phyloP scores from a whole-genome alignment of 2,888 invertebrate genomes.

The Machimus atricapillus region DNA sequence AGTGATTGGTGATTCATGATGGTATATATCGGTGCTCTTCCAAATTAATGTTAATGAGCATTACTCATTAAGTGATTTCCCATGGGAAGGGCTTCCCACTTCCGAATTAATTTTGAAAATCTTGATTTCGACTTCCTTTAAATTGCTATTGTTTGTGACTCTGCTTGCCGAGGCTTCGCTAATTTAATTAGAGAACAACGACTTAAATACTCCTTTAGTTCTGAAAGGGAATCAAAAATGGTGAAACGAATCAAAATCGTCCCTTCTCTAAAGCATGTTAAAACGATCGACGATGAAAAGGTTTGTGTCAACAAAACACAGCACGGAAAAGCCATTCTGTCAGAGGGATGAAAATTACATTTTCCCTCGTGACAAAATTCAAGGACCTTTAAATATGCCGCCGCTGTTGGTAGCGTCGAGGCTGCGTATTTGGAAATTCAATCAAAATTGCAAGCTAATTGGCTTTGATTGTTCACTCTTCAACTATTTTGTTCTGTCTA shows the following conservation, averaged over 20 bases:
- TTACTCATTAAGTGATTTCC: neutral
- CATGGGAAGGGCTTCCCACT: neutral
- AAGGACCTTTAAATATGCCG: neutral
- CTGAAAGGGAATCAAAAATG: neutral
- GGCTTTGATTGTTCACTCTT: slow-evolving; percentile 31
- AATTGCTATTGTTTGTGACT: neutral
- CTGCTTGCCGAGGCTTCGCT: neutral
- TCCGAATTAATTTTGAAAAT: neutral
- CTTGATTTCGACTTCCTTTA: neutral
- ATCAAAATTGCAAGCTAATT: slow-evolving; percentile 27
- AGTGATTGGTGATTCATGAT: too few relatives aligned
- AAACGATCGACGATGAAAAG: neutral
- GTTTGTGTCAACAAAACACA: slow-evolving; percentile 14
- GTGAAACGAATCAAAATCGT: neutral
- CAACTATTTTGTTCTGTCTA: neutral
- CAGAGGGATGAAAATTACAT: neutral
- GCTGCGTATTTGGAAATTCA: slow-evolving; percentile 20
- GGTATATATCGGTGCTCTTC: neutral
- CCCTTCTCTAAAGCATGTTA: neutral
- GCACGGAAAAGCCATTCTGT: neutral
- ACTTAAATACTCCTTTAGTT: neutral
- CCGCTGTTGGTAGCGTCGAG: neutral
- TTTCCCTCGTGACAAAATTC: neutral
- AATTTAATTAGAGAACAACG: slow-evolving; percentile 16
- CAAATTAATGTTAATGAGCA: neutral